Evolutionary conservation across 2,113 vertebrate genomes (phyloP).

Genomic region (Canis aureus): DNA sequence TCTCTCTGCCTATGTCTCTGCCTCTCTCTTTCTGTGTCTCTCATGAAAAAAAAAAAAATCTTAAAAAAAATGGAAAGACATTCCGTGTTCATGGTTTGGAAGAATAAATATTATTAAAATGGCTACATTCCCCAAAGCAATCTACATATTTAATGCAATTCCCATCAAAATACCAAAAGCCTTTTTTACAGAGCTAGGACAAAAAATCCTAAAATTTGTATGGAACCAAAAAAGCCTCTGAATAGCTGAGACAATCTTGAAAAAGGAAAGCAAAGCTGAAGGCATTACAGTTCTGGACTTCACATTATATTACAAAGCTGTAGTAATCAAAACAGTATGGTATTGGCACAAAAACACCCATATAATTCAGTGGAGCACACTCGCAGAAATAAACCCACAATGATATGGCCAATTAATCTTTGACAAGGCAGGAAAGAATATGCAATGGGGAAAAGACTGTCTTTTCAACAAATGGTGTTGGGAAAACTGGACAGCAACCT

Average conservation of each 20-base stretch:
- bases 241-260: background rate
- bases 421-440: background rate
- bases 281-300: background rate
- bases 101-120: background rate
- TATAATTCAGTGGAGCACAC: background rate
- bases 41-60: too few species aligned
- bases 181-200: background rate
- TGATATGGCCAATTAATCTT: background rate
- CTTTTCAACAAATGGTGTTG: background rate
- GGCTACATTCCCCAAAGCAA: background rate
- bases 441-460: background rate
- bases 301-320: background rate
- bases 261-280: background rate
- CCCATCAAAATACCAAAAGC: background rate
- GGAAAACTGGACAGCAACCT: background rate
- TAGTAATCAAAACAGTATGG: background rate
- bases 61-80: background rate
- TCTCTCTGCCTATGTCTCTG: too few species aligned
- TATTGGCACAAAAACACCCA: background rate
- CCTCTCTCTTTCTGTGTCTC: too few species aligned
- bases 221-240: background rate
- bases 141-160: background rate
- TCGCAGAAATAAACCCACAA: background rate
- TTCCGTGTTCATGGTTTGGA: background rate
- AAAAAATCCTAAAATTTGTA: background rate